phyloP scores from a whole-genome alignment of 2,888 invertebrate species.

The Trichogramma dendrolimi region DNA sequence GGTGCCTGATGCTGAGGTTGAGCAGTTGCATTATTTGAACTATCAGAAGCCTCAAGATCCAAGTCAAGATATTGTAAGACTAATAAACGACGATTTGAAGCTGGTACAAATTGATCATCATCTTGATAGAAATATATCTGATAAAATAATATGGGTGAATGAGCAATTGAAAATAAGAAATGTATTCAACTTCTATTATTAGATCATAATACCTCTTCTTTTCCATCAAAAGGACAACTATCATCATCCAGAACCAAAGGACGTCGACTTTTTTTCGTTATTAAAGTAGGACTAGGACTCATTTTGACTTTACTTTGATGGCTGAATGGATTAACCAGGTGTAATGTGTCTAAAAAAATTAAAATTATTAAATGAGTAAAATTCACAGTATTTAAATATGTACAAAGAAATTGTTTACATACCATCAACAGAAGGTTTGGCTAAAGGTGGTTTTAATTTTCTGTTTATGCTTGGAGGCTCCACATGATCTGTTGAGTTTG shows the following conservation, averaged over 20 bases:
- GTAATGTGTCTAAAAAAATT: constrained; percentile 40
- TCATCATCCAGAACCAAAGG: constrained; percentile 53
- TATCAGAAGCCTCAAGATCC: constrained; percentile 64
- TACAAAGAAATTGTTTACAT: constrained; percentile 2
- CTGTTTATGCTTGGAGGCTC: constrained; percentile 77
- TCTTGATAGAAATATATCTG: constrained; percentile 45
- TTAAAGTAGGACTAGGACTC: constrained; percentile 58
- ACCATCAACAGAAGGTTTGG: constrained; percentile 38
- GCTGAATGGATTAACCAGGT: constrained; percentile 50
- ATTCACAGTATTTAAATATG: background rate
- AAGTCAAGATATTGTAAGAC: constrained; percentile 81
- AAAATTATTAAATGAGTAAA: constrained; percentile 21
- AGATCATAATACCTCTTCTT: constrained; percentile 46
- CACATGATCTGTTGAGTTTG: constrained; percentile 45
- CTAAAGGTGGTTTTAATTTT: constrained; percentile 53
- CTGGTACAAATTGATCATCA: constrained; percentile 38
- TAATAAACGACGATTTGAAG: constrained; percentile 45
- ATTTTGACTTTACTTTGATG: constrained; percentile 53
- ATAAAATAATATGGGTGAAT: constrained; percentile 20
- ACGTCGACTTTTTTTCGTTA: constrained; percentile 40
- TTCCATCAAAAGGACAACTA: constrained; percentile 49
- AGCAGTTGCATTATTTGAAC: constrained; percentile 45
- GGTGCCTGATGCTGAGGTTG: constrained; percentile 51
- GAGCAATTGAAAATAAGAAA: background rate
- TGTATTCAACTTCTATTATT: constrained; percentile 1